These are phyloP conservation scores for Platalea minor DNA, from an alignment of 2,797 vertebrate genomes.

Conservation along the genomic window DNA sequence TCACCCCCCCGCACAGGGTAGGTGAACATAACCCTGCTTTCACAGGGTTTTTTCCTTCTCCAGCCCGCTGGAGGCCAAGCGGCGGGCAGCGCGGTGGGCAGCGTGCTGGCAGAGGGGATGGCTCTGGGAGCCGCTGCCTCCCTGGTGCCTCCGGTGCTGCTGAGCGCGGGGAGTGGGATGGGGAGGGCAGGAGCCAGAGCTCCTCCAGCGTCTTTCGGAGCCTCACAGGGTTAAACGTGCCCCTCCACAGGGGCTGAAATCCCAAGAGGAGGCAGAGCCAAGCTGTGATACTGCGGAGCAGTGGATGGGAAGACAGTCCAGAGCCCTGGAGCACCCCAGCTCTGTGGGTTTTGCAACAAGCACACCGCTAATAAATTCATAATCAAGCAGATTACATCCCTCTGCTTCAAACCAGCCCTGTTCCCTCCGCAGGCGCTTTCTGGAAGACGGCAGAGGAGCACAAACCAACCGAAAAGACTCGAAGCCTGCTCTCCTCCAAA, in stretches of 20 bases:
- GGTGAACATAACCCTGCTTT: background rate
- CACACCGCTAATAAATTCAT: background rate
- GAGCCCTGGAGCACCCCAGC: accelerated
- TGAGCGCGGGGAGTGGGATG: accelerated
- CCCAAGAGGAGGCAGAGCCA: background rate
- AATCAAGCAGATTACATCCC: background rate
- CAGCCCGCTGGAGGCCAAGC: background rate
- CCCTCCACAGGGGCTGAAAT: background rate
- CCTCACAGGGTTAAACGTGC: background rate
- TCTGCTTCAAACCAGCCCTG: accelerated
- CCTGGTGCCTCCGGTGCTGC: background rate
- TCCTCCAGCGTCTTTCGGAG: accelerated
- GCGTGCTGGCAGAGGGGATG: accelerated
- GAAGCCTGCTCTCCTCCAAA: background rate
- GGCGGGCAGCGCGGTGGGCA: background rate
- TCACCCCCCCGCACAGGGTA: accelerated
- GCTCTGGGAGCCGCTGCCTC: background rate
- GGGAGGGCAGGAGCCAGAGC: background rate
- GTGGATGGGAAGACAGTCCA: background rate
- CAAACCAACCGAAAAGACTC: background rate
- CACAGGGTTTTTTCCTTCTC: background rate
- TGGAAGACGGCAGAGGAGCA: background rate
- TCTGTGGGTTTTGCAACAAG: background rate
- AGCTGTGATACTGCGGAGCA: background rate
- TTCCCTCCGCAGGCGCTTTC: background rate